These are phyloP conservation scores for Caenorhabditis briggsae DNA, from an alignment of 1,140 invertebrate species.

Conservation along the genomic window DNA sequence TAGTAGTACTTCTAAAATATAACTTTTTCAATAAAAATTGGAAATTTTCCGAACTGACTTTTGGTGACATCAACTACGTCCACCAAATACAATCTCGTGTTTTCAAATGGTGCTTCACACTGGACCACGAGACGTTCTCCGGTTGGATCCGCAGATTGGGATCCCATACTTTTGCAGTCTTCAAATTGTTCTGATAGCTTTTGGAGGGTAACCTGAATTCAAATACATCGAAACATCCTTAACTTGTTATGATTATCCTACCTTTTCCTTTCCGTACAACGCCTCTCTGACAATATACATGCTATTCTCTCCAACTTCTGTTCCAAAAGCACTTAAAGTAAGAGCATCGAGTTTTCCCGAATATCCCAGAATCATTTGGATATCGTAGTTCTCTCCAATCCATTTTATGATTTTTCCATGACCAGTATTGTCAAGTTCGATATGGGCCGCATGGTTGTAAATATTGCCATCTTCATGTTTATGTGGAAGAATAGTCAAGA, in stretches of 20 bases:
- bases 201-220: conserved; percentile 22
- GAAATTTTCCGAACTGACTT: background rate
- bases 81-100: conserved; percentile 48
- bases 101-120: conserved; percentile 51
- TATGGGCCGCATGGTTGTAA: conserved; percentile 66
- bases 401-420: conserved; percentile 34
- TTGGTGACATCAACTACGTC: conserved; percentile 47
- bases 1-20: conserved; percentile 53
- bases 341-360: conserved; percentile 32
- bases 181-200: conserved; percentile 10
- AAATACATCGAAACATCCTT: background rate
- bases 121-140: conserved; percentile 40
- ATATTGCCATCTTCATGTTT: conserved; percentile 65
- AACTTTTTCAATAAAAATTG: background rate
- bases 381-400: conserved; percentile 61
- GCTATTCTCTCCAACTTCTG: conserved; percentile 31
- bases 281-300: conserved; percentile 49
- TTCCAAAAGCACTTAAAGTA: conserved; percentile 54
- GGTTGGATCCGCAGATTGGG: conserved; percentile 52
- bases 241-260: background rate
- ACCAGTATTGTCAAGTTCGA: conserved; percentile 56
- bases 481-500: conserved; percentile 64
- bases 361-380: conserved; percentile 58
- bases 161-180: conserved; percentile 40
- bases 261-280: conserved; percentile 44